Evolutionary conservation across 2,797 vertebrate species (phyloP), one percentile per base, ranked within the genome.

Genomic region (Takifugu ocellatus): DNA sequence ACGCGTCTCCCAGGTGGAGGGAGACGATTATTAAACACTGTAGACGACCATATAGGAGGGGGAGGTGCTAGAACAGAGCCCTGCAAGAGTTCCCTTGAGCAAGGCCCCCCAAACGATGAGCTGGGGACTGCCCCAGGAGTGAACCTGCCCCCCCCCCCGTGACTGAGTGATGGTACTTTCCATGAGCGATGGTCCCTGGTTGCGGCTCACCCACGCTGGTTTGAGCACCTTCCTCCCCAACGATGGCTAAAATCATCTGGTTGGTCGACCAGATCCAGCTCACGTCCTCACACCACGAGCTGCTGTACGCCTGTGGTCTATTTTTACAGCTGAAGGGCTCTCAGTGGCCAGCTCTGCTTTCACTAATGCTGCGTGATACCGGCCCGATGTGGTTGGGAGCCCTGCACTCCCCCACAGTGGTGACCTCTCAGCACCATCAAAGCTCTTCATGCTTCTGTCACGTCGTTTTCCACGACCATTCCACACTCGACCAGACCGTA

Each of bases 291-390:
- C 15, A 85, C 83, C 85, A 39, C 12, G 63, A 63, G 67, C 69
- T 39, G 50, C 55, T 74, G 68, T 67, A 65, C 65, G 63, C 43
- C 54, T 58, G 48, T 59, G 69, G 65, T 77, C 66, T 72, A 65
- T 54, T 81, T 74, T 74, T 81, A 85, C 77, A 81, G 79, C 68
- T 90, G 80, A 86, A 91, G 90, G 74, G 85, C 87, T 84, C 90
- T 91, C 81, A 71, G 75, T 74, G 58, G 63, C 74, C 54, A 68
- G 69, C 72, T 66, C 66, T 82, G 84, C 84, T 88, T 89, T 87
- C 77, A 88, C 84, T 87, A 77, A 78, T 77, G 72, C 79, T 74
- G 78, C 78, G 84, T 85, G 81, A 81, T 85, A 83, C 88, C 82
- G 84, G 87, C 84, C 68, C 61, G 75, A 81, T 82, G 70, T 83